Evolutionary conservation across 2,888 invertebrate species (phyloP).

Genomic region (Ernsta delagoae): DNA sequence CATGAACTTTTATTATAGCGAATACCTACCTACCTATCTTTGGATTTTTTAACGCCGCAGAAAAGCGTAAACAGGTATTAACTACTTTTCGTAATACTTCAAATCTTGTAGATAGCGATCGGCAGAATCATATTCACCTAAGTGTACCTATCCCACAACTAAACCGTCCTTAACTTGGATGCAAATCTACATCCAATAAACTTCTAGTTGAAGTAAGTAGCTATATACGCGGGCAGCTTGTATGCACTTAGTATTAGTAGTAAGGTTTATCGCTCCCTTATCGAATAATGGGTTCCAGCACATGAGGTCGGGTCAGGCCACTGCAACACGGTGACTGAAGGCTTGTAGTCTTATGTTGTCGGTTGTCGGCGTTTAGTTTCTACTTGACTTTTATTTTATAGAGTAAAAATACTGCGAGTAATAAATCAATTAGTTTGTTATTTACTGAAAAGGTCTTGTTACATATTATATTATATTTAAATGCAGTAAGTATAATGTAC

Average conservation of each 20-base stretch:
- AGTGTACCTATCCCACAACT: not conserved
- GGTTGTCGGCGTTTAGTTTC: conserved; percentile 2
- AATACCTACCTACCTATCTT: not conserved
- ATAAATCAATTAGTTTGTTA: too few species aligned
- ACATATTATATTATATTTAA: too few species aligned
- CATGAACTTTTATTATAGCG: not conserved
- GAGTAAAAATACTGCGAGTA: not conserved
- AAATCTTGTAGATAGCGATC: too few species aligned
- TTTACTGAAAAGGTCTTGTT: too few species aligned
- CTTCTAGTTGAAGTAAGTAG: conserved; percentile 5
- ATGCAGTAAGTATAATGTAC: too few species aligned
- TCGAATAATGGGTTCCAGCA: conserved; percentile 14
- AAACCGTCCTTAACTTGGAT: too few species aligned
- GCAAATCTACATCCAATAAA: not conserved
- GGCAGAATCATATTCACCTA: too few species aligned
- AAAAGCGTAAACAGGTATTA: too few species aligned
- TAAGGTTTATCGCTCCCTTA: conserved; percentile 26
- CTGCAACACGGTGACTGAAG: conserved; percentile 17
- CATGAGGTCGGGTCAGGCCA: conserved; percentile 22
- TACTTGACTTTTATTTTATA: not conserved
- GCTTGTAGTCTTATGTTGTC: conserved; percentile 1
- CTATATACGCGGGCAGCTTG: not conserved
- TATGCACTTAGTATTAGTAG: conserved; percentile 14
- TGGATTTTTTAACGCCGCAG: too few species aligned
- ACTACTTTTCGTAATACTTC: too few species aligned